Percentiles rank a stretch among this genome's conserved stretches.
Evolutionary conservation across 2,888 invertebrate genomes (phyloP).

Genomic region (Labia minor): DNA sequence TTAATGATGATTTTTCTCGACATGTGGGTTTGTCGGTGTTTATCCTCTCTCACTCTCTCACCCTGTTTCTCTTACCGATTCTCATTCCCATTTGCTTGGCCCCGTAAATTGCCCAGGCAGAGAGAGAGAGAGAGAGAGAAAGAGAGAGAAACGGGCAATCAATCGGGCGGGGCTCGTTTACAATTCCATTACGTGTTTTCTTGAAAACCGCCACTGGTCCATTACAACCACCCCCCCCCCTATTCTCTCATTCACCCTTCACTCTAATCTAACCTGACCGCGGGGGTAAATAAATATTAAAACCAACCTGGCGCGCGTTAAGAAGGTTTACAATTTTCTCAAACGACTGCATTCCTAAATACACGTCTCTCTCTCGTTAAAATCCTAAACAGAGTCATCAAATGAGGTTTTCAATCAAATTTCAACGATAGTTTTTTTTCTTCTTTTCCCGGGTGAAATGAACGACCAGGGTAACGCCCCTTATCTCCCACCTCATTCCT

Average conservation of each 20-base stretch:
- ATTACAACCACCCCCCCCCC: not conserved
- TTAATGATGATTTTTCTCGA: too few relatives aligned
- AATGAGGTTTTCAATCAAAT: not conserved
- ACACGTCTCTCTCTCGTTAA: too few relatives aligned
- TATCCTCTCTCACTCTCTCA: too few relatives aligned
- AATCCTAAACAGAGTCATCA: not conserved
- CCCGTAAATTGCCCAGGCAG: not conserved
- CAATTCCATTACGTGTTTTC: slow-evolving; percentile 9
- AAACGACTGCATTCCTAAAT: too few relatives aligned
- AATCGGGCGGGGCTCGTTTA: slow-evolving; percentile 9
- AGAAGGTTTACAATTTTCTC: not conserved
- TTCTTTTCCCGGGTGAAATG: too few relatives aligned
- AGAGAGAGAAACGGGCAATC: too few relatives aligned
- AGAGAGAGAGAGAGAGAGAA: too few relatives aligned
- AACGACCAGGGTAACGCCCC: too few relatives aligned
- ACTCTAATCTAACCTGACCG: not conserved
- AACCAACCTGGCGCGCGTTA: not conserved
- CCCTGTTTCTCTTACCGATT: too few relatives aligned
- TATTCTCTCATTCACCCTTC: too few relatives aligned
- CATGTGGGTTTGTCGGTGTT: too few relatives aligned
- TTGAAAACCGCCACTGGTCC: not conserved
- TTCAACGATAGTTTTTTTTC: too few relatives aligned
- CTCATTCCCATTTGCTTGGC: not conserved
- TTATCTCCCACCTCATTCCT: not conserved
- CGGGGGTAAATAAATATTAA: not conserved